Evolutionary conservation across 2,113 vertebrate species (phyloP), one percentile per base, ranked within the genome.

Genomic region (Pelmatolapia mariae): DNA sequence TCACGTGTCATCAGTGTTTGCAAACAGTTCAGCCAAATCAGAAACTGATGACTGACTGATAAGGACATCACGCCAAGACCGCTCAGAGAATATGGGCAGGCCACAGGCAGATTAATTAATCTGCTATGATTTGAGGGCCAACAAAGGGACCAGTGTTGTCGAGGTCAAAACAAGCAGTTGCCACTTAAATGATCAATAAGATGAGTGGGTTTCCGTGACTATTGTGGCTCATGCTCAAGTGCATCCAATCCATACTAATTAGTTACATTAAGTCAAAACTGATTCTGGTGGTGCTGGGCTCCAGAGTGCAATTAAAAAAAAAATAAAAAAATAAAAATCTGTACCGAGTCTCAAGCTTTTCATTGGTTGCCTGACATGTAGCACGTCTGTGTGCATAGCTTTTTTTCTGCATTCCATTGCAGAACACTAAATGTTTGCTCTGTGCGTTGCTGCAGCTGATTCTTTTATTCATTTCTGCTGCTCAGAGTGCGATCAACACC

Each of bases 1-100:
- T 89, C 91, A 90, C 73, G 36, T 89, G 87, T 91, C 83, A 84
- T 38, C 29, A 68, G 40, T 92, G 90, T 95, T 93, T 94, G 88
- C 86, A 93, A 92, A 94, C 89, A 89, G 81, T 79, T 85, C 81
- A 88, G 71, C 59, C 63, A 89, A 91, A 81, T 84, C 89, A 61
- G 79, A 86, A 40, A 88, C 54, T 81, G 87, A 86, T 84, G 79
- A 78, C 73, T 31, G 43, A 50, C 24, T 31, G 45, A 78, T 78
- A 56, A 92, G 81, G 82, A 89, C 86, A 66, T 88, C 86, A 89
- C 18, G 53, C 66, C 52, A 83, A 61, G 66, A 78, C 86, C 5
- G 3, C 38, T 85, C 45, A 43, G 36, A 29, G 19, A 79, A 29
- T 26, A 61, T 22, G 68, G 10, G 26, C 40, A 40, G 57, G 59